Evolutionary conservation across 2,888 invertebrate species (phyloP).

Genomic region (Archaeoteleia sp.): DNA sequence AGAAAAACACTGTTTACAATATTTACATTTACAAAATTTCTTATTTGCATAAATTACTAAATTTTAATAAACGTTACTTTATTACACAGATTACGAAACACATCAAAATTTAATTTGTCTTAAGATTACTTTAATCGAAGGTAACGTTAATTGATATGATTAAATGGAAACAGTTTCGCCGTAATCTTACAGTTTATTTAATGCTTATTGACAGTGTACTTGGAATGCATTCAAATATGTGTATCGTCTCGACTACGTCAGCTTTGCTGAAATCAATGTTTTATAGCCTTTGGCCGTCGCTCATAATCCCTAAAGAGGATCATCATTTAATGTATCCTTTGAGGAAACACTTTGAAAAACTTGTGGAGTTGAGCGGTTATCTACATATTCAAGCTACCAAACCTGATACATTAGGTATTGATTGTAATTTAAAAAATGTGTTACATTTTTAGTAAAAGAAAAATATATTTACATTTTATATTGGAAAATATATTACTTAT

Average conservation of each 20-base stretch:
- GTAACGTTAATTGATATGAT: too few relatives aligned
- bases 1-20: too few relatives aligned
- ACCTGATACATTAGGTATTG: conserved; percentile 82
- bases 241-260: conserved; percentile 58
- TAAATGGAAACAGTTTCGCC: too few relatives aligned
- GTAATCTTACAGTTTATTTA: too few relatives aligned
- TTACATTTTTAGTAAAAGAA: not conserved
- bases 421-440: not conserved
- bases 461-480: too few relatives aligned
- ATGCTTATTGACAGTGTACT: conserved; percentile 74
- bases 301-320: conserved; percentile 61
- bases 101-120: too few relatives aligned
- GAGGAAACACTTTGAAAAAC: conserved; percentile 39
- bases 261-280: conserved; percentile 53
- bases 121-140: too few relatives aligned
- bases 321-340: conserved; percentile 63
- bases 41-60: conserved; percentile 26
- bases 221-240: conserved; percentile 77
- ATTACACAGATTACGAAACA: too few relatives aligned
- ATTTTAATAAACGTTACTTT: conserved; percentile 19
- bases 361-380: conserved; percentile 67
- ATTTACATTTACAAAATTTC: too few relatives aligned
- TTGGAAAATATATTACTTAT: not conserved
- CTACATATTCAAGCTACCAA: conserved; percentile 81
- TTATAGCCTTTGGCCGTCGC: conserved; percentile 63